Percentiles rank a stretch among this genome's conserved stretches.
Evolutionary conservation across 2,113 vertebrate genomes (phyloP).

Genomic region (Sphaerodactylus townsendi): DNA sequence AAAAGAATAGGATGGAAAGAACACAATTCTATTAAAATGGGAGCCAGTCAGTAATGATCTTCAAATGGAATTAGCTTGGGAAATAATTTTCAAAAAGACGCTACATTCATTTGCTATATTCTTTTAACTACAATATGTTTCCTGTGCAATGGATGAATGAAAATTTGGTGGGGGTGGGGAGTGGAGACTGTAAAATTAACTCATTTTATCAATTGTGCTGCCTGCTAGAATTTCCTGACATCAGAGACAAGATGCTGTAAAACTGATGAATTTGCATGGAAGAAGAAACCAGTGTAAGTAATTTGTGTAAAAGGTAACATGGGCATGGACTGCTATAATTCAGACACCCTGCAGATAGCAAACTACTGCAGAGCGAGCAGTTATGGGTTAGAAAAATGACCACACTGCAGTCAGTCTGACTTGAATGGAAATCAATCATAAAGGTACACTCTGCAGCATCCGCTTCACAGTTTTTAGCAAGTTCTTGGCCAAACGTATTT

Average conservation of each 20-base stretch:
- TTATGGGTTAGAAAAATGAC: conserved; percentile 84
- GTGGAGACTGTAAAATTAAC: conserved; percentile 79
- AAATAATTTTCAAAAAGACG: conserved; percentile 73
- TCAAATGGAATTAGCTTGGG: conserved; percentile 71
- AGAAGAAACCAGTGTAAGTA: conserved; percentile 86
- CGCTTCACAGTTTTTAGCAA: conserved; percentile 79
- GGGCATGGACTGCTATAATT: conserved; percentile 82
- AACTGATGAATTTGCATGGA: conserved; percentile 86
- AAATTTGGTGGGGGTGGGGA: conserved; percentile 59
- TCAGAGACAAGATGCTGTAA: conserved; percentile 80
- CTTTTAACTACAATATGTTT: conserved; percentile 66
- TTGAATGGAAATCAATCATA: conserved; percentile 89
- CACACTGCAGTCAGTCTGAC: conserved; percentile 87
- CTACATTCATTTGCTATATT: conserved; percentile 68
- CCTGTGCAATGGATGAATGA: conserved; percentile 60
- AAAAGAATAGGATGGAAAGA: conserved; percentile 61
- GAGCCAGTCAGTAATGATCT: conserved; percentile 70
- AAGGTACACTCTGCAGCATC: conserved; percentile 84
- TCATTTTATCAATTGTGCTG: conserved; percentile 80
- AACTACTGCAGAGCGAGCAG: conserved; percentile 77
- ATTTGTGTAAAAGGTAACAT: conserved; percentile 87
- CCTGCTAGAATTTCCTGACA: conserved; percentile 77
- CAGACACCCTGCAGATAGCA: conserved; percentile 80
- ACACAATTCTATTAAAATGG: conserved; percentile 59
- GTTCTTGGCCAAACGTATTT: conserved; percentile 76